Evolutionary conservation across 2,888 invertebrate species (phyloP).

Genomic region (Oconnorella tubifera): DNA sequence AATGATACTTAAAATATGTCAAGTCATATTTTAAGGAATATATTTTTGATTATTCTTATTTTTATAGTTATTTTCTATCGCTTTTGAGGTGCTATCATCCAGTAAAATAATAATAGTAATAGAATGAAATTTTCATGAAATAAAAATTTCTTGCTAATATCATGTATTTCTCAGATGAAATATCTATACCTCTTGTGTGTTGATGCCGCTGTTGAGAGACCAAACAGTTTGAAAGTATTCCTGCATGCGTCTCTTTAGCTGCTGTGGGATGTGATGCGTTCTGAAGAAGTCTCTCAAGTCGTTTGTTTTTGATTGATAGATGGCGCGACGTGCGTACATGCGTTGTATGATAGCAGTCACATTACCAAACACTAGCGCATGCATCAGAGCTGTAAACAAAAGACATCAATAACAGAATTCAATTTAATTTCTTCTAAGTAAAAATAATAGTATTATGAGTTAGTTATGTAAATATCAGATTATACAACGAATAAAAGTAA

Average conservation of each 20-base stretch:
- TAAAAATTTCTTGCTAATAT: not conserved
- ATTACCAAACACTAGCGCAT: conserved; percentile 57
- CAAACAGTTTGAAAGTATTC: conserved; percentile 98
- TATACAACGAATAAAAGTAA: too few species aligned
- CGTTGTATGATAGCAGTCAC: conserved; percentile 57
- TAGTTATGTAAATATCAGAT: too few species aligned
- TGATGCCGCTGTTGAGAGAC: conserved; percentile 95
- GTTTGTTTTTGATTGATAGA: conserved; percentile 90
- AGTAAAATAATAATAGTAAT: too few species aligned
- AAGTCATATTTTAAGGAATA: too few species aligned
- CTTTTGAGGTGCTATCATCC: too few species aligned
- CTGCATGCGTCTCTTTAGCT: conserved; percentile 84
- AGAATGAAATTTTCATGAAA: too few species aligned
- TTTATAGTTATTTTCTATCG: too few species aligned
- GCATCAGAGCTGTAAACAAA: conserved; percentile 57
- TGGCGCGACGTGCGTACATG: conserved; percentile 72
- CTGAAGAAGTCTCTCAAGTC: conserved; percentile 92
- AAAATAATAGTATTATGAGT: too few species aligned
- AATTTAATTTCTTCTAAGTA: too few species aligned
- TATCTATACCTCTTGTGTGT: conserved; percentile 91
- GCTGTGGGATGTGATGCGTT: conserved; percentile 87
- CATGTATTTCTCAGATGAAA: not conserved
- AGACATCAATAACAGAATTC: too few species aligned
- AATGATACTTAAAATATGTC: too few species aligned
- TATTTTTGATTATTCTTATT: not conserved